Evolutionary conservation across 2,888 invertebrate species (phyloP), one percentile per base, ranked within the genome.

Genomic region (Erpobdella octoculata): DNA sequence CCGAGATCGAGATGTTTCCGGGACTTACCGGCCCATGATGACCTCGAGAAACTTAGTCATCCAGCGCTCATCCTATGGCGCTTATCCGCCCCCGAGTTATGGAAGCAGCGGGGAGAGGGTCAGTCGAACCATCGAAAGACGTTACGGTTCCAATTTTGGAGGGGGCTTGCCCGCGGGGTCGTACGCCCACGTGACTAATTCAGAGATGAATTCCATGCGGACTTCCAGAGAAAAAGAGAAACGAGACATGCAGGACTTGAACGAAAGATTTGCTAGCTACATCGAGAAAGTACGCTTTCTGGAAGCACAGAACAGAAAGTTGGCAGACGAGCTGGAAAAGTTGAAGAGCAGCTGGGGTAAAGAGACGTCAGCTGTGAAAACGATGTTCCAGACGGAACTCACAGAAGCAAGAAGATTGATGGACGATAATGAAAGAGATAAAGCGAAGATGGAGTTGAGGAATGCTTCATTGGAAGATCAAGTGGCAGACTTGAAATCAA

Each of bases 231-330:
- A 84, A 74, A 80, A 79, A 74, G 86, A 86, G 78, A 86, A 86
- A 82, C 84, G 84, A 76, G 85, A 86, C 76, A 81, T 86, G 82
- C 83, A 82, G 77, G 85, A 85, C 74, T 78, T 86, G 75, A 86
- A 86, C 78, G 85, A 86, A 77, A 79, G 85, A 66, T 83, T 86
- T 71, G 86, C 85, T 73, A 81, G 79, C 78, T 86, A 85, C 79
- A 86, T 86, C 74, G 85, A 86, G 80, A 84, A 85, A 79, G 76
- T 78, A 3, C 78, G 83, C 66, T 84, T 83, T 75, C 76, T 84
- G 69, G 83, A 84, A 75, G 83, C 82, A 21, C 84, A 84, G 78
- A 83, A 84, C 78, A 77, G 79, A 67, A 82, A 83, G 75, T 75
- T 84, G 61, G 82, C 79, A 62, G 77, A 78, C 31, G 83, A 83